phyloP scores from a whole-genome alignment of 2,888 invertebrate species.

The Diogma glabrata region DNA sequence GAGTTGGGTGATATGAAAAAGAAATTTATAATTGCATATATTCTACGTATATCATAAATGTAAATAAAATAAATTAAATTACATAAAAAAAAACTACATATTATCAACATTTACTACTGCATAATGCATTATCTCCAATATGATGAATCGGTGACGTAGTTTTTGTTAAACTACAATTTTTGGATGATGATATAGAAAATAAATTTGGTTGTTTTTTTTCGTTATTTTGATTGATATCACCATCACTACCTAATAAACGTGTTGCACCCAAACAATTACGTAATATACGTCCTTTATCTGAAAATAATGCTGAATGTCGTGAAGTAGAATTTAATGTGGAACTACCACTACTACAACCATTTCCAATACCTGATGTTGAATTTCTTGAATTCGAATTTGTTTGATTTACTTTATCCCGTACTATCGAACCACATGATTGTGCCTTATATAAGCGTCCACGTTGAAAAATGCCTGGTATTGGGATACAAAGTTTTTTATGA shows the following conservation, averaged over 20 bases:
- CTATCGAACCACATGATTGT: conserved; percentile 49
- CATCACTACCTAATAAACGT: conserved; percentile 19
- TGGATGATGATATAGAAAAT: conserved; percentile 12
- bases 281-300: conserved; percentile 19
- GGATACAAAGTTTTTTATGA: conserved; percentile 51
- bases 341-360: not conserved
- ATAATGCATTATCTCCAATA: conserved; percentile 18
- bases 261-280: conserved; percentile 19
- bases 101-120: conserved; percentile 21
- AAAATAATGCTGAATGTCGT: conserved; percentile 19
- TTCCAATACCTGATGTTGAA: conserved; percentile 6
- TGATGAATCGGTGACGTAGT: conserved; percentile 16
- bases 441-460: conserved; percentile 47
- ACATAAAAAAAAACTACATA: too few species aligned
- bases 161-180: conserved; percentile 9
- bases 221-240: conserved; percentile 22
- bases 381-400: not conserved
- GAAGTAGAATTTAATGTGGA: conserved; percentile 10
- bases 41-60: not conserved
- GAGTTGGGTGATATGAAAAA: too few species aligned
- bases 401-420: conserved; percentile 38
- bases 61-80: not conserved
- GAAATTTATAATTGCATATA: not conserved
- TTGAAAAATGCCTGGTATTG: conserved; percentile 43
- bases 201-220: conserved; percentile 6